Percentiles rank a stretch among this genome's conserved stretches.
Conservation (phyloP, 2,888 invertebrate species). For the Lepidocyrtinus sp. region DNA sequence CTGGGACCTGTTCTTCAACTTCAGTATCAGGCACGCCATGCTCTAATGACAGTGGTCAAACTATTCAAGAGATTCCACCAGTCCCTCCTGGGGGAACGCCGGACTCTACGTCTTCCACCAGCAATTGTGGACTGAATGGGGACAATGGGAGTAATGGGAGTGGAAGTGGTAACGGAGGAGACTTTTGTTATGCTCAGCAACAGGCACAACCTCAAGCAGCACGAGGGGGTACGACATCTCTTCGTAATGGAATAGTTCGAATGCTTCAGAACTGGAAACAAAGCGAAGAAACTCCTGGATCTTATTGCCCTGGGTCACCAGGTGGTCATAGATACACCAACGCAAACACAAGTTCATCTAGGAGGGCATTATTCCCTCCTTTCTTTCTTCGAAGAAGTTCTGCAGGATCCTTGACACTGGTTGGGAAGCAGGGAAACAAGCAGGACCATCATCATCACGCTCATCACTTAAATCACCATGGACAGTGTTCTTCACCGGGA, state of each 20-base stretch:
- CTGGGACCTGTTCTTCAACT: neutral
- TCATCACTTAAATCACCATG: constrained; percentile 56
- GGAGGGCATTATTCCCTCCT: constrained; percentile 67
- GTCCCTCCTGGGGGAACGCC: neutral
- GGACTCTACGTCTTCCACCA: neutral
- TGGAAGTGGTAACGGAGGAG: neutral
- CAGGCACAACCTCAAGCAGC: neutral
- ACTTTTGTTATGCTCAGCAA: neutral
- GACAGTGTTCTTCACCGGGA: constrained; percentile 41
- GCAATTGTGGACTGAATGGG: neutral
- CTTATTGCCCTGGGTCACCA: constrained; percentile 69
- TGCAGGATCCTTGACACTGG: constrained; percentile 66
- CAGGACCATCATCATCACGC: constrained; percentile 54
- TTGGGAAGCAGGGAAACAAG: constrained; percentile 52
- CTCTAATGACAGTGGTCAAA: constrained; percentile 77
- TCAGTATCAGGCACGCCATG: neutral
- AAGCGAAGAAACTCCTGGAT: constrained; percentile 73
- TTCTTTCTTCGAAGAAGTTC: constrained; percentile 69
- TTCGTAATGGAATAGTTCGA: constrained; percentile 85
- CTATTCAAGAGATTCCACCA: constrained; percentile 74
- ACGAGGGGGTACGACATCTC: constrained; percentile 72
- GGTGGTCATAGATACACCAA: constrained; percentile 70
- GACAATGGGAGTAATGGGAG: neutral
- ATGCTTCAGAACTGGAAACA: constrained; percentile 88
- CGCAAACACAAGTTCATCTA: constrained; percentile 30